Base-by-base conservation (phyloP, 2,888 invertebrate genomes). In the Standfussiana lucernea region DNA sequence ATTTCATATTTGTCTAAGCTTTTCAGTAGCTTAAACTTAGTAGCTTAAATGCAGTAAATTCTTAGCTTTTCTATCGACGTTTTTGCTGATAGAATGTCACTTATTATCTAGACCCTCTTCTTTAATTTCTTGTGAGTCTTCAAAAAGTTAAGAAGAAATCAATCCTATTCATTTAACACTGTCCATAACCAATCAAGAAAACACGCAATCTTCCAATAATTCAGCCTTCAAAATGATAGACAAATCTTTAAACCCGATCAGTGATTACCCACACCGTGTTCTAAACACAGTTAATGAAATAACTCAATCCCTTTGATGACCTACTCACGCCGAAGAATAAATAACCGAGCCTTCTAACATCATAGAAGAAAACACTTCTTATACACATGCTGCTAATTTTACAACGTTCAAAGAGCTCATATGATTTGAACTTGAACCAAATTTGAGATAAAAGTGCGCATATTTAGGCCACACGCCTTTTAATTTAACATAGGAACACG, bases 351-450 rank as follows among this genome's bases (percentile, higher is more conserved):
- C 79, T 86, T 77, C 65, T 42, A 77, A 66, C 69, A 76, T 77
- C 78, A 82, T 80, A 83, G 75, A 79, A 79, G 79, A 83, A 83
- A 88, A 83, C 82, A 82, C 79, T 84, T 82, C 50, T 79, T 64
- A 76, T 79, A 83, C 65, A 84, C 75, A 80, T 62, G 64, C 82
- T 68, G 79, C 75, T 87, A 89, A 86, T 83, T 86, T 87, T 86
- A 84, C 78, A 79, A 81, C 67, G 88, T 85, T 88, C 86, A 87
- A 88, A 89, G 86, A 77, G 80, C 72, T 68, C 76, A 61, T 84
- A 85, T 42, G 67, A 80, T 80, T 71, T 87, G 88, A 88, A 89
- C 88, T 88, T 89, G 88, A 86, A 83, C 88, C 67, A 82, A 80
- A 84, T 86, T 42, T 77, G 50, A 74, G 82, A 82, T 79, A 79